These are phyloP conservation scores for Vidua macroura DNA, from an alignment of 2,113 vertebrate genomes.

Conservation along the genomic window DNA sequence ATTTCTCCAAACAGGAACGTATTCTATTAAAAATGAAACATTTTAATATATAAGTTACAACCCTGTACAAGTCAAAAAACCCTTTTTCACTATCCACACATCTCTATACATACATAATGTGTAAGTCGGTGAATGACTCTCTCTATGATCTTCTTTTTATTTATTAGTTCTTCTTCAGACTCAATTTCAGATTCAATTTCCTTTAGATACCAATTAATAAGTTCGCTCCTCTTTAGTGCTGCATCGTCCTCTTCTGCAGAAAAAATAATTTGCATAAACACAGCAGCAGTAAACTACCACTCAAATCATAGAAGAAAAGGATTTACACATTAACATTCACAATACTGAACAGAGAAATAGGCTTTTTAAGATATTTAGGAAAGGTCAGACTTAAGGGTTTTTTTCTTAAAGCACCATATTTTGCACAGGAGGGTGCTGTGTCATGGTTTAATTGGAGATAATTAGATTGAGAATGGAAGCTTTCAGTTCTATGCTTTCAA, in stretches of 20 bases:
- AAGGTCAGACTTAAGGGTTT: background rate
- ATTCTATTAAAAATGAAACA: background rate
- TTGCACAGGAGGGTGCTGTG: background rate
- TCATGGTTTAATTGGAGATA: background rate
- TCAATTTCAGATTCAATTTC: conserved; percentile 98
- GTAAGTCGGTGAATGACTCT: conserved; percentile 93
- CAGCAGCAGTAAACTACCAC: background rate
- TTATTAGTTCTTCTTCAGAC: conserved; percentile 93
- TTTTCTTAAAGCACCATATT: background rate
- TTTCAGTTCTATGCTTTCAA: background rate
- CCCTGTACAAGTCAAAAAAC: background rate
- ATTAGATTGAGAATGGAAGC: background rate
- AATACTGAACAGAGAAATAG: background rate
- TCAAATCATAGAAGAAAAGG: background rate
- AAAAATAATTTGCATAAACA: background rate
- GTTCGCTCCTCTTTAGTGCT: conserved; percentile 86
- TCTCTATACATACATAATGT: conserved; percentile 84
- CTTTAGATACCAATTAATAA: conserved; percentile 97
- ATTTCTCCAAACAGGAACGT: background rate
- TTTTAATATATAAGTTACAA: background rate
- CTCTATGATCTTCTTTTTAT: conserved; percentile 91
- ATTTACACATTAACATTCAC: background rate
- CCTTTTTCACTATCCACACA: background rate
- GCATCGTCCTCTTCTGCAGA: conserved; percentile 87
- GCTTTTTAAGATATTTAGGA: background rate